Base-by-base conservation (phyloP, 2,888 invertebrate species). In the Pherbina coryleti region DNA sequence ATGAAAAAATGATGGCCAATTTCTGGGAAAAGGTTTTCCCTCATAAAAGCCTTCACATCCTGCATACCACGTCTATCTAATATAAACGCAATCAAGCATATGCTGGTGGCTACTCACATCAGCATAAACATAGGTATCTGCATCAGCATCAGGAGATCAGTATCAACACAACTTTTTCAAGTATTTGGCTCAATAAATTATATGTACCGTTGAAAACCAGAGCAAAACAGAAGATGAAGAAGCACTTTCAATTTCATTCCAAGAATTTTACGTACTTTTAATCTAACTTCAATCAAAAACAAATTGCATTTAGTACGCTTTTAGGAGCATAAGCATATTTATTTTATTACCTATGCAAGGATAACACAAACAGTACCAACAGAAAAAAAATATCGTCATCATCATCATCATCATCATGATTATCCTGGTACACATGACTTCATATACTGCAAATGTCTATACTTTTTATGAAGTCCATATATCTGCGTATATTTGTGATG, bases 281-380 rank as follows among this genome's bases (percentile, higher is more conserved):
- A 83, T 83, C 81, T 80, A 55, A 78, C 81, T 79, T 81, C 83
- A 83, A 83, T 83, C 83, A 82, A 82, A 81, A 78, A 75, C 77
- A 82, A 82, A 83, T 83, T 82, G 81, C 81, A 78, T 80, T 80
- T 77, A 81, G 75, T 79, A 74, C 49, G 73, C 51, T 57, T 75
- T 25, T 55, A 75, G 55, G 67, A 51, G 57, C 69, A 67, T 53
- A 55, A 79, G 73, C 69, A 75, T 77, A 75, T 60, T 76, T 74
- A 78, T 72, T 78, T 79, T 67, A 75, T 67, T 72, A 60, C 49
- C 55, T 34, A 70, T 14, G 57, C 53, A 72, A 78, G 60, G 55
- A 74, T 44, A 69, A 57, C 17, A 78, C 19, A 44, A 49, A 51
- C 74, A 62, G 34, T n/a, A n/a, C n/a, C n/a, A n/a, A n/a, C n/a